Evolutionary conservation across 23 tunicate species (phyloP), one percentile per base, ranked within the genome.

Genomic region (Phallusia fumigata): DNA sequence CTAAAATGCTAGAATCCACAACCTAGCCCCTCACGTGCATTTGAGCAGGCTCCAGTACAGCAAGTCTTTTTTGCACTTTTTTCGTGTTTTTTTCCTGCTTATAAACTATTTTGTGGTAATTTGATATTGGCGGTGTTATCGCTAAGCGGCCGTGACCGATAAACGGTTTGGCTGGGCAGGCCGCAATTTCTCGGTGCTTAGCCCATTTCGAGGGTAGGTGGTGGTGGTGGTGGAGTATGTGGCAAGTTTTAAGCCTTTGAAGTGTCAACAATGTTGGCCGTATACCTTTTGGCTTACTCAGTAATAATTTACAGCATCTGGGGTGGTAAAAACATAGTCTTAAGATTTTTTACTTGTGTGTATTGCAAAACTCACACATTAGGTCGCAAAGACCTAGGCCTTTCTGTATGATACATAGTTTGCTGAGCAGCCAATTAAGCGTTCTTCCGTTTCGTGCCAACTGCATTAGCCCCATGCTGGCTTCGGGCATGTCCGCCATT

Each of bases 91-190:
- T 58, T 58, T 24, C 13, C 69, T 22, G 5, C 69, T 58, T 24
- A 21, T 24, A 58, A 58, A 58, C 15, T 58, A 51, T 58, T 74
- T 3, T 74, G 35, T 30, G 28, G 77, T 28, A 74, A 74, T 16
- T 74, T 30, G 77, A 74, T 74, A 74, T 74, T 33, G 77, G 19
- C 33, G 35, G 77, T 31, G 35, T 33, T 74, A 33, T 74, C 45
- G 45, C 77, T 74, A 74, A 74, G 77, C 40, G 44, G n/a, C 44
- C 77, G 45, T 74, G 77, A 74, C 77, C 40, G 77, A 74, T 31
- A 31, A 74, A 33, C n/a, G 35, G 45, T 58, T 58, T 21, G 69
- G 47, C 47, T 58, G 28, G 28, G 69, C 69, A 24, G 69, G 69
- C 69, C 28, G 69, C 69, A 58, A 58, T 58, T 58, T 58, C 69